Evolutionary conservation across 2,888 invertebrate genomes (phyloP), one percentile per base, ranked within the genome.

Genomic region (Rugalucina vietnamica): DNA sequence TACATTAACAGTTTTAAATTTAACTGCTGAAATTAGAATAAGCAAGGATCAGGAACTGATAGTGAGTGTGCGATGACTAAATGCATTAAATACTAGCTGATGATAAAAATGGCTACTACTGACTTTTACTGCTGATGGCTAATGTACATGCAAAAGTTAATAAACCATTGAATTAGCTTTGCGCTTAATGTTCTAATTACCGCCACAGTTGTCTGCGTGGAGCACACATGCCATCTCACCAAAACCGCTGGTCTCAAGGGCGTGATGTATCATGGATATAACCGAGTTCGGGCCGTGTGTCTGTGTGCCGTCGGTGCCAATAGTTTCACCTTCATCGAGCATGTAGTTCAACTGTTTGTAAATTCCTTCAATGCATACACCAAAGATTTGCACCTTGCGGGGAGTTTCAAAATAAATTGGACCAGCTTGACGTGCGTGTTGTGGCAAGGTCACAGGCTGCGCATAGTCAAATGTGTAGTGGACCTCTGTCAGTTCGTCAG

Each of bases 341-440:
- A 84, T 71, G 72, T 76, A 87, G 39, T 84, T 87, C 12, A 79
- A 43, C 37, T 82, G 84, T 54, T 70, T 71, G 39, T 50, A 36
- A 1, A 50, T 36, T 1, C 82, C 82, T 21, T 87, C 76, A n/a
- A 82, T 82, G 37, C 75, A 34, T 1, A 85, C 73, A 14, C 87
- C 87, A 79, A 85, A 87, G 4, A 87, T 72, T 54, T 87, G 80
- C 0, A 87, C 72, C 54, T 87, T 82, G 3, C 82, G 32, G 10
- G 65, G 69, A 1, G 83, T 54, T 21, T 50, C 21, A 39, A 86
- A 86, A 39, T 73, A 79, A 5, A 83, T 18, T 5, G 83, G 83
- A 1, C 79, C 79, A 43, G 69, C 70, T 27, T 81, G 83, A 69
- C 76, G 50, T 8, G 79, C 60, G 50, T 79, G 57, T 39, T 85